Base-by-base conservation (phyloP, 2,797 vertebrate genomes). In the Zalophus californianus region DNA sequence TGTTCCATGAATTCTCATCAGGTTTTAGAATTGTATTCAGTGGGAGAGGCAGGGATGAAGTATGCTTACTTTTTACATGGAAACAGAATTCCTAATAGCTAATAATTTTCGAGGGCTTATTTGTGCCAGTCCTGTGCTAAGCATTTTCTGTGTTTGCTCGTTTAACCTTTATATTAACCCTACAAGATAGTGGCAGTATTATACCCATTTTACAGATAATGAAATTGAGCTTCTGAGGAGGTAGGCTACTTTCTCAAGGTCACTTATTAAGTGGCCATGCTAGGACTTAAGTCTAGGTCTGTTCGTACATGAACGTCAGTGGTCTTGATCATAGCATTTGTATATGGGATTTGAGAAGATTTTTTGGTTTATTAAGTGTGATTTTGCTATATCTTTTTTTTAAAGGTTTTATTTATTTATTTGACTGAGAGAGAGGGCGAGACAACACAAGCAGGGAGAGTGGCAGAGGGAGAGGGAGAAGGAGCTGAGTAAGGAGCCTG, bases 21-120 rank as follows among this genome's bases (percentile, higher is more conserved):
- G 35, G 16, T 87, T 96, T 98, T 92, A 52, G 92, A 77, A 84
- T n/a, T 96, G 16, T 93, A 58, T 88, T 96, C 52, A n/a, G 50
- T 90, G 44, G 58, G 50, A 91, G 75, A 92, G 11, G 54, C 32
- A 90, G 62, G 48, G 38, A 20, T 60, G 18, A 82, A 62, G 83
- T 92, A 2, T 54, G 15, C 50, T 94, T 85, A 92, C 58, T 90
- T 95, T 77, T 83, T 94, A 88, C 21, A 62, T 50, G 58, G 29
- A 97, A 91, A 78, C 52, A 83, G 70, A 87, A 94, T 66, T 79
- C 66, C 56, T 86, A 86, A 75, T 62, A 89, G 86, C 60, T 93
- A 94, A 38, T 91, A 82, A 48, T 91, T 94, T 94, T 89, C 88
- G 29, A 93, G 66, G n/a, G 5, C 27, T 93, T 97, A 87, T 84